Conservation (phyloP, 2,113 vertebrate genomes). For the Syngnathus scovelli region DNA sequence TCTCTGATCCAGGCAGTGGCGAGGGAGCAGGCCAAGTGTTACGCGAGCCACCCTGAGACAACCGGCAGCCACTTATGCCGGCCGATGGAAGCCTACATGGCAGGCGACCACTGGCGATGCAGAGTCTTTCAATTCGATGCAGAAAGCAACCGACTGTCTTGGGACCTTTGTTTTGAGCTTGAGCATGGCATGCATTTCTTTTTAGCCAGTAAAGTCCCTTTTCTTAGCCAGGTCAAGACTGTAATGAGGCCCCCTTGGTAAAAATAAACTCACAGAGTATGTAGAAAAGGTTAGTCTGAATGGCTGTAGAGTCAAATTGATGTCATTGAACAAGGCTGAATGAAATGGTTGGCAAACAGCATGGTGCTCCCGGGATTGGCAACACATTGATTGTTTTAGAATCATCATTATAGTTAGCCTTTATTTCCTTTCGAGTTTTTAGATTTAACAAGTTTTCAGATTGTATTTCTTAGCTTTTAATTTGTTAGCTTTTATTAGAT, state of each 20-base stretch:
- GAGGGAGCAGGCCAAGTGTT: constrained; percentile 75
- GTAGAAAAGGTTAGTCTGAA: neutral
- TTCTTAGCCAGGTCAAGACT: constrained; percentile 3
- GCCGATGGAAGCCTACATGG: constrained; percentile 66
- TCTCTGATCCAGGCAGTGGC: constrained; percentile 73
- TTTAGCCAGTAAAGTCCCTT: neutral
- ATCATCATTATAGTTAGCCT: neutral
- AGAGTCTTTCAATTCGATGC: constrained; percentile 66
- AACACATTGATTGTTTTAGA: too few relatives aligned
- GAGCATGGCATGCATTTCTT: constrained; percentile 17
- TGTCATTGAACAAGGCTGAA: neutral
- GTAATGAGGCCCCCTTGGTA: constrained; percentile 1
- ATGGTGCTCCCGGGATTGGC: neutral
- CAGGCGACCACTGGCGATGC: constrained; percentile 65
- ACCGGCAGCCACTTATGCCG: constrained; percentile 58
- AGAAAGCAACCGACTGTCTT: constrained; percentile 60
- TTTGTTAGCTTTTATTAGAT: too few relatives aligned
- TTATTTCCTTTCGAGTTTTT: neutral
- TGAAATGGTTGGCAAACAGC: neutral
- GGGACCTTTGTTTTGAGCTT: constrained; percentile 46
- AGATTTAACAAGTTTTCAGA: too few relatives aligned
- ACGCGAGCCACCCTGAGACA: constrained; percentile 65
- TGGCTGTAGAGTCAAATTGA: neutral
- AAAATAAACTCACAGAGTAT: neutral
- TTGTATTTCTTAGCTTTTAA: too few relatives aligned